Evolutionary conservation across 2,797 vertebrate species (phyloP).

Genomic region (Melanotaenia trifasciata): DNA sequence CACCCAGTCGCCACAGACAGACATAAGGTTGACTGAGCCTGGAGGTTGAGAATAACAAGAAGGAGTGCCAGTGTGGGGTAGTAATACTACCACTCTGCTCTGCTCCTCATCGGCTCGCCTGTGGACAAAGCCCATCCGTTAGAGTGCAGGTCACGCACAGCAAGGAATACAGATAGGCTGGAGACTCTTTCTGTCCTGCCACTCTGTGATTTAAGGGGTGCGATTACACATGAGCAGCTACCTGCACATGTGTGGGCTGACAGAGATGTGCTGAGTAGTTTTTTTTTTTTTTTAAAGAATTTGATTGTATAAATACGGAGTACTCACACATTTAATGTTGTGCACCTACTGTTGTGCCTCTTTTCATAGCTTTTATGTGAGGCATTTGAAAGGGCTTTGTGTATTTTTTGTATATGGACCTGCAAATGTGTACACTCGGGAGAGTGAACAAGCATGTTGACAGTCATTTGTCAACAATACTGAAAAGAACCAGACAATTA

Average conservation of each 20-base stretch:
- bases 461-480: not conserved
- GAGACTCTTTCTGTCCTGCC: conserved; percentile 60
- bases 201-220: conserved; percentile 68
- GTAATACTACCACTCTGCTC: conserved; percentile 53
- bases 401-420: conserved; percentile 17
- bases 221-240: conserved; percentile 60
- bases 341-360: conserved; percentile 5
- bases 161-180: conserved; percentile 71
- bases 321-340: conserved; percentile 2
- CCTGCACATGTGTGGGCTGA: conserved; percentile 24
- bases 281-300: conserved; percentile 1
- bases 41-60: conserved; percentile 56
- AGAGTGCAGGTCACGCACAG: conserved; percentile 79
- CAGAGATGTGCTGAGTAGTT: not conserved
- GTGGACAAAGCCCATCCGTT: conserved; percentile 72
- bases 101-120: conserved; percentile 69
- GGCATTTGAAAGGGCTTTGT: conserved; percentile 20
- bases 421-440: conserved; percentile 25
- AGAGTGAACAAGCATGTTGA: conserved; percentile 32
- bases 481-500: not conserved
- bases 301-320: not conserved
- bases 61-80: conserved; percentile 38
- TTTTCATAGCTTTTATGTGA: conserved; percentile 13
- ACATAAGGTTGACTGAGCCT: conserved; percentile 41
- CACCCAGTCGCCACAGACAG: conserved; percentile 36